Conservation (phyloP, 2,113 vertebrate genomes). For the Corythaeola cristata region DNA sequence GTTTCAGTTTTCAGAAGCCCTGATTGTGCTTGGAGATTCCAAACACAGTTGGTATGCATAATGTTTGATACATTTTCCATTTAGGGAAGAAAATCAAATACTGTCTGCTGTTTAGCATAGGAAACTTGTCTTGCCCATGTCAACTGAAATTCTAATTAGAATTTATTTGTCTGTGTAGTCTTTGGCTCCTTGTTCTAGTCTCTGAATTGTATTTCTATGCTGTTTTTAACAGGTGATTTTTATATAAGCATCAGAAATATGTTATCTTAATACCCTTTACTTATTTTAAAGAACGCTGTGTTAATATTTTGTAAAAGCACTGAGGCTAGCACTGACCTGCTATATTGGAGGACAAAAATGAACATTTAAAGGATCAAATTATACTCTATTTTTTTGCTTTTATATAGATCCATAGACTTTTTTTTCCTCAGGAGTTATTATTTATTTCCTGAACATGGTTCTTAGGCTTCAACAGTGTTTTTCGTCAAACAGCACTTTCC, state of each 20-base stretch:
- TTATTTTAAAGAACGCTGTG: neutral
- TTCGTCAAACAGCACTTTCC: neutral
- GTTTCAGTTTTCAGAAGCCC: neutral
- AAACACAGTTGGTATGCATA: neutral
- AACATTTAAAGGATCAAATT: neutral
- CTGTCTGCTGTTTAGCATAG: neutral
- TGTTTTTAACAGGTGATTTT: neutral
- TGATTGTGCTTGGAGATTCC: neutral
- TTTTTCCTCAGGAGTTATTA: neutral
- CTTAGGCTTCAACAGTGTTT: neutral
- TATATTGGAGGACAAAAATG: neutral
- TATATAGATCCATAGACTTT: neutral
- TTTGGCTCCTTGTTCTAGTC: neutral
- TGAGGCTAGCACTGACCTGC: neutral
- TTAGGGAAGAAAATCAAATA: neutral
- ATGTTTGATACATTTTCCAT: accelerated
- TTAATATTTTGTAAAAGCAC: neutral
- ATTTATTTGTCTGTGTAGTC: neutral
- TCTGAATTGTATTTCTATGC: neutral
- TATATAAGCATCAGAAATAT: neutral
- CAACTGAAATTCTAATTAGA: neutral
- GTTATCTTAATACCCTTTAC: neutral
- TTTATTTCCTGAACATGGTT: neutral
- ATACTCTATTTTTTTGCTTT: neutral
- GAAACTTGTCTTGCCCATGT: neutral